Conservation (phyloP, 2,888 invertebrate species). For the Melanostoma mellinum region DNA sequence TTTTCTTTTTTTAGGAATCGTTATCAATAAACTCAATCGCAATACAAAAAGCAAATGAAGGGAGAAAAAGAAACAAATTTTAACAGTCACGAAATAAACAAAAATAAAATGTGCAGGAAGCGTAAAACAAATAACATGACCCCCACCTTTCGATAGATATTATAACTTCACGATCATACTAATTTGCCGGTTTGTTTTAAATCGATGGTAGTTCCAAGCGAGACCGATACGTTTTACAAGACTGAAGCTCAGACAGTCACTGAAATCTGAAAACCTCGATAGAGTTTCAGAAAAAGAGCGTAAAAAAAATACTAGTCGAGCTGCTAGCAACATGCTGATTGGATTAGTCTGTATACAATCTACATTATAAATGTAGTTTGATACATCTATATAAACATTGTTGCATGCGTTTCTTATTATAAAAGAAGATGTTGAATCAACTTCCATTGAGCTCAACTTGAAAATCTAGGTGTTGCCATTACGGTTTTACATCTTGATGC, state of each 20-base stretch:
- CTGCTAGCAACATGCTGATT: too few relatives aligned
- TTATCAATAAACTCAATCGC: constrained; percentile 41
- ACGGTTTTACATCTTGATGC: too few relatives aligned
- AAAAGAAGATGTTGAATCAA: too few relatives aligned
- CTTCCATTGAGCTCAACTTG: too few relatives aligned
- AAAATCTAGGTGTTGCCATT: too few relatives aligned
- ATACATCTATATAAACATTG: too few relatives aligned
- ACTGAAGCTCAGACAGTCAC: constrained; percentile 25
- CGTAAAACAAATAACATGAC: too few relatives aligned
- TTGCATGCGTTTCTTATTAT: too few relatives aligned
- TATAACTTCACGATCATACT: constrained; percentile 19
- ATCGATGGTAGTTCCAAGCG: not conserved
- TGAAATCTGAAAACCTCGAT: not conserved
- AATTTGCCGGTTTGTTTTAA: not conserved
- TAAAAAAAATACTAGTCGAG: not conserved
- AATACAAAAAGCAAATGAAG: constrained; percentile 3
- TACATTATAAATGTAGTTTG: too few relatives aligned
- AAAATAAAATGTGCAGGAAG: not conserved
- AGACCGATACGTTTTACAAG: constrained; percentile 10
- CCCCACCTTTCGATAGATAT: not conserved
- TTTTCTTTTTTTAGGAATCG: constrained; percentile 33
- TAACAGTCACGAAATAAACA: constrained; percentile 1
- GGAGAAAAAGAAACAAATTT: constrained; percentile 18
- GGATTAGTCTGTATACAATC: too few relatives aligned
- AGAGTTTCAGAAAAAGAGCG: not conserved